Base-by-base conservation (phyloP, 2,888 invertebrate genomes). In the Eristalinus aeneus region DNA sequence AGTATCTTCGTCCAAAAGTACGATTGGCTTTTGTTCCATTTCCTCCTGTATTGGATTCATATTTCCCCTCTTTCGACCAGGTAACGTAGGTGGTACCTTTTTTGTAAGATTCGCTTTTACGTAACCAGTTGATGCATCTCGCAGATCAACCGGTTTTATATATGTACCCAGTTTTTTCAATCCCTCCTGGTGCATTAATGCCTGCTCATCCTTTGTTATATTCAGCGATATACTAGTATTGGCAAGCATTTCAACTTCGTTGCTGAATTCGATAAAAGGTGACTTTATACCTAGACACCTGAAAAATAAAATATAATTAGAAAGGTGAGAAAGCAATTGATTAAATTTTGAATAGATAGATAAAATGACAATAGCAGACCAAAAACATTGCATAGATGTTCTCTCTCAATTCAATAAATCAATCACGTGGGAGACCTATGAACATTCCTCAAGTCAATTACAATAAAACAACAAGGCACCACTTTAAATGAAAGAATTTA, bases 21-120 rank as follows among this genome's bases (percentile, higher is more conserved):
- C 92, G 12, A 92, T 92, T 86, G 92, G 92, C 63, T 92, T 92
- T 75, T 91, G 91, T 88, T 92, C 91, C 92, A 92, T 92, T 88
- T 92, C 92, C 79, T 92, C 92, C 61, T 91, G 91, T 69, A 92
- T 92, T 2, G 92, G 92, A 90, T 92, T 92, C 0, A 90, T 60
- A 46, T 75, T 54, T 8, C 87, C 84, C 27, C 84, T 58, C 1
- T 90, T 90, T 8, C 91, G 88, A 4, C 79, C 83, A 2, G 89
- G 84, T 31, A 88, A 71, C 2, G 89, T 88, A 23, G 83, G 82
- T 5, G 89, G 85, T 22, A 92, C 85, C 79, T 92, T 91, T 85
- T 92, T 92, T 0, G 92, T 92, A 0, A 92, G 88, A 88, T 92
- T 90, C 6, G 90, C 91, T 86, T 92, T 92, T 0, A 92, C 92